Base-by-base conservation (phyloP, 2,113 vertebrate species). In the Tringa solitaria region DNA sequence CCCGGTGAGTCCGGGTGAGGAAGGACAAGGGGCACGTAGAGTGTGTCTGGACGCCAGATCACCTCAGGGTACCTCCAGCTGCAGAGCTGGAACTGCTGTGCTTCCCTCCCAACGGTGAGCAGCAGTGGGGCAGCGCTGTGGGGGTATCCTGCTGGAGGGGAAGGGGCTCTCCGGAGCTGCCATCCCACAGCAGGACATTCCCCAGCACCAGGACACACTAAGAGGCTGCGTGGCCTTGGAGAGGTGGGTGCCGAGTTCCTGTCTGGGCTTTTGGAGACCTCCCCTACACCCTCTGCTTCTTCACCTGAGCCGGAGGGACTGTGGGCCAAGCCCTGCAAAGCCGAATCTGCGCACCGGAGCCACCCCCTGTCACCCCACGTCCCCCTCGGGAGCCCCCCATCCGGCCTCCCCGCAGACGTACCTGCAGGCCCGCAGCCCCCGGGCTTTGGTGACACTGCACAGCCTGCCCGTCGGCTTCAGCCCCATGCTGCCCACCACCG, bases 371-470 rank as follows among this genome's bases (percentile, higher is more conserved):
- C 56, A 7, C 3, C 32, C 64, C 22, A 1, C 0, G 1, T 3
- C 46, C 6, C 83, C 83, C 12, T 20, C 1, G 14, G 75, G 48
- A 59, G 5, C 46, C 63, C 67, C 67, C 21, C 10, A 28, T 2
- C 50, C 77, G 3, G 10, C 1, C 2, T 6, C 78, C 73, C 53
- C 10, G 48, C n/a, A 39, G 45, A 60, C 81, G 24, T 89, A 99
- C 99, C 99, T 99, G 98, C 99, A 99, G 51, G 98, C 98, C 79
- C 99, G 79, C 21, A 99, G 99, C 37, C 99, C 99, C 73, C 99
- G 98, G 33, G 98, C 99, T 88, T 99, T 99, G n/a, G 99, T 98
- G 82, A 99, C 98, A 0, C 99, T 98, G 83, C 99, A 99, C 93
- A 98, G 96, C 53, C 99, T 98, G 8, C 99, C 99, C 0, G 99